These are phyloP conservation scores for Drosophila nigromelanica DNA, from an alignment of 1,140 invertebrate genomes.

Conservation along the genomic window DNA sequence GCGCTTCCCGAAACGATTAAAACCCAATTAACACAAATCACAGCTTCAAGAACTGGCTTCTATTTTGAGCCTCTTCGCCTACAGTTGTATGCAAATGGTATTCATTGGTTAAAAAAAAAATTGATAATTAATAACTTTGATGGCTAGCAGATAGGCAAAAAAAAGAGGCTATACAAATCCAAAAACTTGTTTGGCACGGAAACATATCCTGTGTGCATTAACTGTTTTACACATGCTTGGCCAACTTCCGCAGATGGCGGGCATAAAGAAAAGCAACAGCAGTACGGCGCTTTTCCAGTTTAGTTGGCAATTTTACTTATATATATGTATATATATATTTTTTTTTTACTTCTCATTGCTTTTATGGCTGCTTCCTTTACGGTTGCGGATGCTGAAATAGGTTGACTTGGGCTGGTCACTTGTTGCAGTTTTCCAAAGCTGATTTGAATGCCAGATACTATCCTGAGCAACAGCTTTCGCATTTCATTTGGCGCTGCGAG, in stretches of 20 bases:
- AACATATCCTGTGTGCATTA: slow-evolving; percentile 82
- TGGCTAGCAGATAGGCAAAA: slow-evolving; percentile 33
- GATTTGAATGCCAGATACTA: slow-evolving; percentile 79
- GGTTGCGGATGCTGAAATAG: slow-evolving; percentile 61
- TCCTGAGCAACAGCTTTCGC: slow-evolving; percentile 70
- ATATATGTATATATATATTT: neutral
- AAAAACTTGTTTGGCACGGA: slow-evolving; percentile 68
- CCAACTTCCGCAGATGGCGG: slow-evolving; percentile 64
- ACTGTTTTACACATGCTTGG: slow-evolving; percentile 77
- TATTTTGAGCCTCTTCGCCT: slow-evolving; percentile 8
- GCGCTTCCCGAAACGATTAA: slow-evolving; percentile 76
- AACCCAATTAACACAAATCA: slow-evolving; percentile 58
- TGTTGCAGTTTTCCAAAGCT: slow-evolving; percentile 70
- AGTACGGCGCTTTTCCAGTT: slow-evolving; percentile 49
- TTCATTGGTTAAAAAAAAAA: slow-evolving; percentile 65
- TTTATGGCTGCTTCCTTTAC: slow-evolving; percentile 26
- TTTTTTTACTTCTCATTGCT: slow-evolving; percentile 49
- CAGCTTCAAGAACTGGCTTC: slow-evolving; percentile 42
- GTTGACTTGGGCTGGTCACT: slow-evolving; percentile 39
- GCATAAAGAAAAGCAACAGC: slow-evolving; percentile 16
- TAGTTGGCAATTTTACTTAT: slow-evolving; percentile 38
- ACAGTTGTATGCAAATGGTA: slow-evolving; percentile 45
- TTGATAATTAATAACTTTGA: slow-evolving; percentile 77
- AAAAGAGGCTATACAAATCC: slow-evolving; percentile 7
- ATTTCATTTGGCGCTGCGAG: slow-evolving; percentile 61